phyloP scores from a whole-genome alignment of 2,113 vertebrate genomes.

The Chloebia gouldiae region DNA sequence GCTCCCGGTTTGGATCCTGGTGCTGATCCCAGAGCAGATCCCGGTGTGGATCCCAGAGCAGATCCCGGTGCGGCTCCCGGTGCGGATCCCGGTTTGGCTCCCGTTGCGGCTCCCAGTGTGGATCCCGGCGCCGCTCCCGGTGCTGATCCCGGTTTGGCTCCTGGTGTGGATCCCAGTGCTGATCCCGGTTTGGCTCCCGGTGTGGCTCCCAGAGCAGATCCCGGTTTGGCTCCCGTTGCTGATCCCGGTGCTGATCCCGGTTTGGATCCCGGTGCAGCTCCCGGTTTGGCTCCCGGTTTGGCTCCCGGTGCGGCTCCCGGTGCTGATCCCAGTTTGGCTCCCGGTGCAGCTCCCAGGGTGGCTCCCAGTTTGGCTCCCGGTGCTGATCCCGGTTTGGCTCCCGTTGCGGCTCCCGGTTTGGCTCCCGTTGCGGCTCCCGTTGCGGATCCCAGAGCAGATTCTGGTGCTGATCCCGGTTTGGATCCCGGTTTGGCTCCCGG shows the following conservation, averaged over 20 bases:
- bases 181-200: background rate
- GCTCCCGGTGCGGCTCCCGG: background rate
- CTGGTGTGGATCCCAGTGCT: background rate
- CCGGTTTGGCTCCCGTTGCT: background rate
- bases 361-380: background rate
- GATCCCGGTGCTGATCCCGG: background rate
- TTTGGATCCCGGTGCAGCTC: background rate
- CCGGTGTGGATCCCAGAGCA: no score
- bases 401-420: background rate
- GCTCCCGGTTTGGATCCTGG: no score
- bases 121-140: background rate
- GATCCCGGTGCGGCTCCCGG: no score
- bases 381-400: no score
- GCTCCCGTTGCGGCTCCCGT: no score
- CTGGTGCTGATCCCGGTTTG: background rate
- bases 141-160: background rate
- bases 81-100: background rate
- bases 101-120: fast-evolving
- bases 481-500: background rate
- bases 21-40: no score
- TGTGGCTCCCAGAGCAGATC: background rate
- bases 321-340: no score
- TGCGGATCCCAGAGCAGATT: background rate
- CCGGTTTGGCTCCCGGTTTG: no score
- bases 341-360: no score